phyloP scores from a whole-genome alignment of 2,888 invertebrate species.

The Trissoscelio sp. region DNA sequence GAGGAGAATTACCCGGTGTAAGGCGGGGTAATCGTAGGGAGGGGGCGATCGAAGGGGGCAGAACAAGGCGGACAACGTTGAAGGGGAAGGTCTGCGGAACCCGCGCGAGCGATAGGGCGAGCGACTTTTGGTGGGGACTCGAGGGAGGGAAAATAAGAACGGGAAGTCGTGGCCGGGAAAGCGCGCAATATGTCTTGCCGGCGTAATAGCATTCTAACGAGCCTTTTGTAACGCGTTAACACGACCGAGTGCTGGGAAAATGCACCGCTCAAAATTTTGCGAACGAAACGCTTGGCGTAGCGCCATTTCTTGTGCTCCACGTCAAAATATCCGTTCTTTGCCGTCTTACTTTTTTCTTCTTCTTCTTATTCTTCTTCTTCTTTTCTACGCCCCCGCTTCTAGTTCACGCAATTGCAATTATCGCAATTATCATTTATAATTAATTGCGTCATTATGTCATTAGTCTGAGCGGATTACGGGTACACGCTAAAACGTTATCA shows the following conservation, averaged over 20 bases:
- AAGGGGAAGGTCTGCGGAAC: conserved; percentile 71
- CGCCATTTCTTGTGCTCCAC: conserved; percentile 46
- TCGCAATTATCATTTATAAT: background rate
- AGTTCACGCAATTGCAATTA: no score
- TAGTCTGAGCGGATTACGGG: background rate
- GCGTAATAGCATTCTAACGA: conserved; percentile 73
- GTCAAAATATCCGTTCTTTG: no score
- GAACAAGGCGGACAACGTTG: conserved; percentile 75
- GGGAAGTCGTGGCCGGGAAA: conserved; percentile 58
- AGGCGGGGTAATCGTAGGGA: conserved; percentile 53
- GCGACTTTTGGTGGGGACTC: conserved; percentile 9
- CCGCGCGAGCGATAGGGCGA: conserved; percentile 46
- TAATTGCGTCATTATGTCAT: conserved; percentile 17
- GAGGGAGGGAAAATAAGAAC: conserved; percentile 52
- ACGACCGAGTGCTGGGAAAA: conserved; percentile 53
- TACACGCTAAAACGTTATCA: background rate
- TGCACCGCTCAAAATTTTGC: conserved; percentile 26
- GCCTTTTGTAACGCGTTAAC: conserved; percentile 70
- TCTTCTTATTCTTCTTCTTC: no score
- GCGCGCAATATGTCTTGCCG: conserved; percentile 53
- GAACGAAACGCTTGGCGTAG: conserved; percentile 24
- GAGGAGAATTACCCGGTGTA: conserved; percentile 50
- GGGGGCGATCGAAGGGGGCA: conserved; percentile 37
- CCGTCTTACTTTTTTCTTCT: no score
- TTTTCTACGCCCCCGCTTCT: no score